Conservation (phyloP, 92 coral and sea anemone genomes). For the Paramuricea clavata region DNA sequence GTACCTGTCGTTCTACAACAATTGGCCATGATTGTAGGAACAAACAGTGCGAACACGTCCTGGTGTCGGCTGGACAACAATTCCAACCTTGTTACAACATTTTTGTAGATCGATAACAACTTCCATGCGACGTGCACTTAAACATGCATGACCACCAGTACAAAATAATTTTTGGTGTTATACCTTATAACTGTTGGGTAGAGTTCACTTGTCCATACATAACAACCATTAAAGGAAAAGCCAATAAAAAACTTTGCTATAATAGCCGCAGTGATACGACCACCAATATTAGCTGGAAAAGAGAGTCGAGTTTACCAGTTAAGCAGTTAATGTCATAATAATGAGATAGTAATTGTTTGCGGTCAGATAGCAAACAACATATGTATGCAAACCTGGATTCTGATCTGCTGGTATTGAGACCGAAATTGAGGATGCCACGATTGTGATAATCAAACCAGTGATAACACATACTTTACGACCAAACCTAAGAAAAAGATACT, state of each 20-base stretch:
- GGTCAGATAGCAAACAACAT: neutral
- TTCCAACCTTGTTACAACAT: too few species aligned
- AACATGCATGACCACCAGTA: too few species aligned
- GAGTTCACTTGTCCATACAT: neutral
- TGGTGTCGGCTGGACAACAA: too few species aligned
- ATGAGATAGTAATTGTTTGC: neutral
- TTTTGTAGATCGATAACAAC: too few species aligned
- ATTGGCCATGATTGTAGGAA: too few species aligned
- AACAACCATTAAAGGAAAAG: conserved; percentile 14
- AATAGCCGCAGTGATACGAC: conserved; percentile 8
- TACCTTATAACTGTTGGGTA: conserved; percentile 23
- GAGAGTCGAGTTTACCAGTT: neutral
- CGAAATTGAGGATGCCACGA: neutral
- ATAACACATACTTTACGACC: conserved; percentile 1
- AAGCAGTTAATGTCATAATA: neutral
- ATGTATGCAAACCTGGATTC: neutral
- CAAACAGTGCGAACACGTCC: too few species aligned
- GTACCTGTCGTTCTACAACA: too few species aligned
- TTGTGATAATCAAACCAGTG: neutral
- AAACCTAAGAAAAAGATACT: neutral
- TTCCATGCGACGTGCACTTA: too few species aligned
- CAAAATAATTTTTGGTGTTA: too few species aligned
- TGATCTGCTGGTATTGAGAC: conserved; percentile 13
- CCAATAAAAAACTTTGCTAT: neutral
- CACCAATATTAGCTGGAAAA: conserved; percentile 11